A percentile compares a stretch with the other conserved stretches of the same genome.
These are phyloP conservation scores for Lasioglossum figueresi DNA, from an alignment of 2,888 invertebrate species.

Conservation along the genomic window DNA sequence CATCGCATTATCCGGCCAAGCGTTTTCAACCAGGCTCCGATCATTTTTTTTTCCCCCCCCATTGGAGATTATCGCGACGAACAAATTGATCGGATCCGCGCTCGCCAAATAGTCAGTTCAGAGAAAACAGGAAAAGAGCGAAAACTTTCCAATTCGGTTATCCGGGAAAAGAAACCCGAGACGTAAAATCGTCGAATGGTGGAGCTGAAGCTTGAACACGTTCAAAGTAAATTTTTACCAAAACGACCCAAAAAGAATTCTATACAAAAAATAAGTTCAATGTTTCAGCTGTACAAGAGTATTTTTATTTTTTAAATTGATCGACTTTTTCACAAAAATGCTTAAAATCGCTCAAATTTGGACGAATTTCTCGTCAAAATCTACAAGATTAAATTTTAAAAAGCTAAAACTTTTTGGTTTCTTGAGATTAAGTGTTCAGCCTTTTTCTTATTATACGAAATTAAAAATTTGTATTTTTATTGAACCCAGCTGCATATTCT, in stretches of 20 bases:
- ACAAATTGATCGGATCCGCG: background rate
- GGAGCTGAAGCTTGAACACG: background rate
- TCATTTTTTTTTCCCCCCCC: background rate
- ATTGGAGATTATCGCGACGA: background rate
- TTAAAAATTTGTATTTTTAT: background rate
- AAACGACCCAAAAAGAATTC: too few relatives aligned
- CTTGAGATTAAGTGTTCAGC: too few relatives aligned
- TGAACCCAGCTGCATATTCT: too few relatives aligned
- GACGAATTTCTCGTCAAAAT: too few relatives aligned
- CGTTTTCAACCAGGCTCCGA: background rate
- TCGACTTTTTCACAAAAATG: too few relatives aligned
- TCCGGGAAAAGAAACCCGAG: background rate
- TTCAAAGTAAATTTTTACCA: background rate
- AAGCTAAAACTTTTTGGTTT: too few relatives aligned
- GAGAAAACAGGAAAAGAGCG: background rate
- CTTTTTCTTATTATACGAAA: background rate
- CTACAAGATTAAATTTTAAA: too few relatives aligned
- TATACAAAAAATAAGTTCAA: too few relatives aligned
- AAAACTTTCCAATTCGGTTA: background rate
- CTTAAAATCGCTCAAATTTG: too few relatives aligned
- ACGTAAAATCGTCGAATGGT: background rate
- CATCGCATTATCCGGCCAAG: conserved; percentile 16
- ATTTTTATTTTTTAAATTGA: too few relatives aligned
- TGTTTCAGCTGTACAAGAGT: too few relatives aligned
- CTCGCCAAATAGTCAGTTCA: background rate